Evolutionary conservation across 2,797 vertebrate genomes (phyloP), one percentile per base, ranked within the genome.

Genomic region (Poeciliopsis gracilis): DNA sequence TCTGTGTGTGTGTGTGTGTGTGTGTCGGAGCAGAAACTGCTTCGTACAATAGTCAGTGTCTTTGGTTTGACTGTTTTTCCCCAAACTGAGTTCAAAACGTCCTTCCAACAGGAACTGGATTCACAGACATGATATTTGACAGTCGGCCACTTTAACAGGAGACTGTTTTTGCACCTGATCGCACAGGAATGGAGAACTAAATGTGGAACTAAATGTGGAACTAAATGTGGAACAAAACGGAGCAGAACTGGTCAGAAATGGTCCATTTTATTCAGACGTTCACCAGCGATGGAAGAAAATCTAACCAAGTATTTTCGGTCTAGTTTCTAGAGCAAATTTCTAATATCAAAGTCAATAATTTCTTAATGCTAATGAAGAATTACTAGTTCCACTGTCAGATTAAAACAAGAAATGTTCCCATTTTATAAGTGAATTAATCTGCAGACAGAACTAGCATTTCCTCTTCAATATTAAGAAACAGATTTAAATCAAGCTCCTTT

Each of bases 141-240:
- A 49, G 63, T n/a, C 55, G 47, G 25, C 28, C 16, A 16, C 47
- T 15, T 38, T 77, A 76, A 84, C 71, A 75, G 82, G 79, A 66
- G 53, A 53, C 47, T 57, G 13, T 53, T 77, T 46, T 15, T 2
- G 30, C 41, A 25, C 46, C 25, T 70, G 46, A 66, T 12, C 25
- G 36, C 13, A n/a, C n/a, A 72, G 61, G 9, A 76, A 46, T 3
- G 77, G 46, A n/a, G 30, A 76, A 25, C 45, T 55, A 71, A 78
- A 63, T 6, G 74, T 33, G 33, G 30, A 76, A 25, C 45, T 55
- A 71, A 78, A 63, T 6, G 74, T 33, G 33, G 30, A 76, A 25
- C 45, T 55, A 71, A 78, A 63, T 6, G 74, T 43, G 2, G 38
- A 82, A 73, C 15, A 45, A 47, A 78, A 78, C n/a, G 6, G 59